A percentile compares a stretch with the other conserved stretches of the same genome.
phyloP scores from a whole-genome alignment of 1,140 invertebrate species.

The Maconellicoccus hirsutus region DNA sequence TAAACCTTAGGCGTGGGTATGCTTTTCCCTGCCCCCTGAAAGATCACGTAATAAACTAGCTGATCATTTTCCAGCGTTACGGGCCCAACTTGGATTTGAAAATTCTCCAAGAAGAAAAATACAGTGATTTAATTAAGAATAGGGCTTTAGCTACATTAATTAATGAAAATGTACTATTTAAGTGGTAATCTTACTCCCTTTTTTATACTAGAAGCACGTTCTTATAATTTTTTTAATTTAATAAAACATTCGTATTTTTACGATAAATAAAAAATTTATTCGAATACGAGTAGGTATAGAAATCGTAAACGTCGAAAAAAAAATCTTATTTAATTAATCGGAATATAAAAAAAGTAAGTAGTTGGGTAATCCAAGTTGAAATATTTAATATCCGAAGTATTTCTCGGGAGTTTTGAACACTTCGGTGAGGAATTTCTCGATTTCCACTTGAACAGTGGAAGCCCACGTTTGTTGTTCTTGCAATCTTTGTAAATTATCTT shows the following conservation, averaged over 20 bases:
- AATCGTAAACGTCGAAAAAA: background rate
- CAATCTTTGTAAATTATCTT: background rate
- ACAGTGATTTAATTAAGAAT: conserved; percentile 22
- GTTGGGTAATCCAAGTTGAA: background rate
- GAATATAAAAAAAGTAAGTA: background rate
- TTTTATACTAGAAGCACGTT: no score
- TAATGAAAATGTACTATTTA: conserved; percentile 25
- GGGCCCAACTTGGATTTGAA: background rate
- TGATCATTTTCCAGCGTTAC: conserved; percentile 1
- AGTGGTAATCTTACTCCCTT: conserved; percentile 24
- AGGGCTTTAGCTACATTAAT: conserved; percentile 22
- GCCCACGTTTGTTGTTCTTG: background rate
- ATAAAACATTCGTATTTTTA: background rate
- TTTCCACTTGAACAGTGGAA: background rate
- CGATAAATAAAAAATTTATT: background rate
- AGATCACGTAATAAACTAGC: background rate
- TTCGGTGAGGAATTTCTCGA: background rate
- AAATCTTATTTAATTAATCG: background rate
- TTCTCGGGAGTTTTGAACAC: background rate
- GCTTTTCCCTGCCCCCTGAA: no score
- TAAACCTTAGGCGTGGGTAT: no score
- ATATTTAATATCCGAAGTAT: background rate
- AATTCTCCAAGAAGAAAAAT: conserved; percentile 17
- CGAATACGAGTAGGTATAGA: background rate
- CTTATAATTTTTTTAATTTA: background rate